Base-by-base conservation (phyloP, 2,888 invertebrate species). In the Subacronicta megacephala region DNA sequence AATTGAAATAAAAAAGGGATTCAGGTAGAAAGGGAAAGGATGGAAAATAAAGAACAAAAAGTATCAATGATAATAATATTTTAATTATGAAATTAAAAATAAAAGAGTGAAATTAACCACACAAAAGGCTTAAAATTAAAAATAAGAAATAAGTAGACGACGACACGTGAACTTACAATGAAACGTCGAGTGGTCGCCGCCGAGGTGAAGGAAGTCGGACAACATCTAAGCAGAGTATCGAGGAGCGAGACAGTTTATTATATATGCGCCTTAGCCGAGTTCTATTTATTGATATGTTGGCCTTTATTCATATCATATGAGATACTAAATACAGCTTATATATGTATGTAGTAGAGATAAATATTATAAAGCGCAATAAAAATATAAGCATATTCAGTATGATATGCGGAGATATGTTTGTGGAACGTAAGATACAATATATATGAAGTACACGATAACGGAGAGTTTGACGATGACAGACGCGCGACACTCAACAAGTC, bases 61-160 rank as follows among this genome's bases (percentile, higher is more conserved):
- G 78, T 83, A 82, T 89, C 83, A 90, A 92, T 92, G 90, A 92
- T 90, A 91, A 93, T 92, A 90, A 90, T 91, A 91, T 88, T 93
- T 94, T 94, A 93, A 93, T 93, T 89, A 92, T 88, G 90, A 92
- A 93, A 92, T 87, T 92, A 92, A 93, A 91, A 92, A 90, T 93
- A 92, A 66, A 29, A 93, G 92, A 87, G 89, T 87, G 92, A 93
- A 93, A 94, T 88, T 92, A 93, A 94, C 88, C 93, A 93, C 93
- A 93, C 93, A 91, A 88, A 90, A 91, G 90, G 84, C 93, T 92
- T 93, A 93, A 88, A 77, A 83, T 90, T 92, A 92, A 90, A n/a
- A 88, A 89, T 90, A 89, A 89, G 88, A 88, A 86, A 84, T 78
- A 88, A 86, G 83, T 78, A 82, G 80, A 81, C 74, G 85, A 89